Evolutionary conservation across 2,888 invertebrate genomes (phyloP).

Genomic region (Polia nebulosa): DNA sequence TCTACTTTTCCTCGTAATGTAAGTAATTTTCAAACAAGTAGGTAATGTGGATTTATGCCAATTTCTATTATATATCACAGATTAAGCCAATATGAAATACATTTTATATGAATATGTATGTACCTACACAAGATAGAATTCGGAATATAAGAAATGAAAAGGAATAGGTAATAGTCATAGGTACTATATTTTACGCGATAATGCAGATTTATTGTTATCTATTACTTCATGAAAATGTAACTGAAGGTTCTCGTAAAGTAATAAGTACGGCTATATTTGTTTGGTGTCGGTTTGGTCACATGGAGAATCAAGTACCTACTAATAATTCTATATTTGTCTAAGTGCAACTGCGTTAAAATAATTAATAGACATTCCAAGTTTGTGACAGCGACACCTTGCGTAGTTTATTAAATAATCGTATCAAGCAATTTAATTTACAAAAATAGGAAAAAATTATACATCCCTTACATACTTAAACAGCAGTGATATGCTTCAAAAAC

Average conservation of each 20-base stretch:
- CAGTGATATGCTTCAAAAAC: slow-evolving; percentile 84
- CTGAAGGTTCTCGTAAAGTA: slow-evolving; percentile 36
- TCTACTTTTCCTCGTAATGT: slow-evolving; percentile 58
- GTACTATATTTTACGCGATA: slow-evolving; percentile 46
- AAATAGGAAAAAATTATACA: slow-evolving; percentile 76
- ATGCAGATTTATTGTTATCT: slow-evolving; percentile 51
- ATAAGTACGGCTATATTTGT: slow-evolving; percentile 50
- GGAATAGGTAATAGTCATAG: slow-evolving; percentile 72
- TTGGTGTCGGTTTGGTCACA: slow-evolving; percentile 83
- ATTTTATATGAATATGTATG: slow-evolving; percentile 66
- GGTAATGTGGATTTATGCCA: slow-evolving; percentile 75
- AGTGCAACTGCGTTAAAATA: slow-evolving; percentile 73
- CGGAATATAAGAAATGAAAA: slow-evolving; percentile 76
- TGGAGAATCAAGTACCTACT: slow-evolving; percentile 81
- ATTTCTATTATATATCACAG: slow-evolving; percentile 86
- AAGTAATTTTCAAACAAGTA: slow-evolving; percentile 61
- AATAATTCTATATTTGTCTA: slow-evolving; percentile 72
- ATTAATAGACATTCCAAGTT: slow-evolving; percentile 42
- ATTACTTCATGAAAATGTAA: slow-evolving; percentile 47
- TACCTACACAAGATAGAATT: slow-evolving; percentile 67
- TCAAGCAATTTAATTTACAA: slow-evolving; percentile 72
- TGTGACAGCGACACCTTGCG: slow-evolving; percentile 59
- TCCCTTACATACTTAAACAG: slow-evolving; percentile 75
- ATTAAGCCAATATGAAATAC: slow-evolving; percentile 86
- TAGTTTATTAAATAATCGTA: slow-evolving; percentile 51